phyloP scores from a whole-genome alignment of 2,888 invertebrate genomes.

The Junonia oenone region DNA sequence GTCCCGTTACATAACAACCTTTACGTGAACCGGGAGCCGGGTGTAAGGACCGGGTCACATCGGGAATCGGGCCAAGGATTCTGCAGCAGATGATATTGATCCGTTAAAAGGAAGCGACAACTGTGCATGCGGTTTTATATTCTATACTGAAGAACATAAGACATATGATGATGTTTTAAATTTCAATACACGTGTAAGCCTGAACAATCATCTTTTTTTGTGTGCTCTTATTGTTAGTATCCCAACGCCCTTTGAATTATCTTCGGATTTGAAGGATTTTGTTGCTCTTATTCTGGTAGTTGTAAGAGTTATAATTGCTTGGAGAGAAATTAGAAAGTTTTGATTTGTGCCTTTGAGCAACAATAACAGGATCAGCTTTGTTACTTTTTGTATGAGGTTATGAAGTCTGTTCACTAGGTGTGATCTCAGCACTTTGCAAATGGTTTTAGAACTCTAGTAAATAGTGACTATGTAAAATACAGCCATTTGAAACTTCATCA shows the following conservation, averaged over 20 bases:
- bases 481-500: not conserved
- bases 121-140: constrained; percentile 1
- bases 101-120: constrained; percentile 9
- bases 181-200: constrained; percentile 11
- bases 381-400: not conserved
- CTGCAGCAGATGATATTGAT: constrained; percentile 33
- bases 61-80: constrained; percentile 54
- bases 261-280: constrained; percentile 3
- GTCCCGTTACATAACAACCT: constrained; percentile 2
- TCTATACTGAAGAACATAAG: constrained; percentile 9
- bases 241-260: constrained; percentile 10
- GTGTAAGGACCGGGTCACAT: constrained; percentile 48
- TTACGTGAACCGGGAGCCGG: constrained; percentile 30
- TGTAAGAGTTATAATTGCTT: constrained; percentile 4
- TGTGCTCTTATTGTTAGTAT: constrained; percentile 10
- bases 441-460: not conserved
- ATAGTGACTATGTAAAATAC: not conserved
- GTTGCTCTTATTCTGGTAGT: not conserved
- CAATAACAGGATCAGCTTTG: not conserved
- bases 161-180: constrained; percentile 1
- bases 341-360: not conserved
- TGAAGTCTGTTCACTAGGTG: not conserved
- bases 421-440: not conserved
- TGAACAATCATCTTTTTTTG: constrained; percentile 11
- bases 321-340: constrained; percentile 11